A percentile compares a stretch with the other conserved stretches of the same genome.
phyloP scores from a whole-genome alignment of 35 echinoderm and acorn worm genomes.

The Hemicentrotus pulcherrimus region DNA sequence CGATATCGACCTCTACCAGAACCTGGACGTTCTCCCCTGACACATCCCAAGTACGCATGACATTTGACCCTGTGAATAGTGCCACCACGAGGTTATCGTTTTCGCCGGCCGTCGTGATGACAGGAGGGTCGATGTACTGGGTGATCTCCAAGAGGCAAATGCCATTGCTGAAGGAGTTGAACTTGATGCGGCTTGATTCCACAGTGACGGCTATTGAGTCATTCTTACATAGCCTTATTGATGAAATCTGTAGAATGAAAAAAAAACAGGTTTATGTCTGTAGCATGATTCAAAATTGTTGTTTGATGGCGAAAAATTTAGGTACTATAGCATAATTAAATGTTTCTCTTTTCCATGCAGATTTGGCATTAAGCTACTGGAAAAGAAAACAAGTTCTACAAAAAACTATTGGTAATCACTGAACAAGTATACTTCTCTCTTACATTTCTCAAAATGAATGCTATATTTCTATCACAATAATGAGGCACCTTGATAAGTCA shows the following conservation, averaged over 20 bases:
- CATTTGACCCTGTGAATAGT: conserved; percentile 86
- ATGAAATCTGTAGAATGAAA: conserved; percentile 44
- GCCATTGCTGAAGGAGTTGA: conserved; percentile 58
- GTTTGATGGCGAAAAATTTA: too few relatives aligned
- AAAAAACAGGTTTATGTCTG: neutral
- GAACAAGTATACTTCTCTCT: too few relatives aligned
- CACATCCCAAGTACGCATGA: conserved; percentile 90
- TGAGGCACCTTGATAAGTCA: too few relatives aligned
- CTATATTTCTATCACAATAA: too few relatives aligned
- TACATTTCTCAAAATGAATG: too few relatives aligned
- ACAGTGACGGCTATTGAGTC: conserved; percentile 66
- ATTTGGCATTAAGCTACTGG: too few relatives aligned
- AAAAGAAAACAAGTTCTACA: too few relatives aligned
- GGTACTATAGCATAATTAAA: too few relatives aligned
- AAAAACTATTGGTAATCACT: too few relatives aligned
- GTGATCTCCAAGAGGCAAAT: conserved; percentile 51
- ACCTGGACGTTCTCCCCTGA: conserved; percentile 33
- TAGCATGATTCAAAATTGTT: neutral
- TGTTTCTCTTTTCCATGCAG: too few relatives aligned
- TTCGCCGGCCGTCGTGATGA: conserved; percentile 69
- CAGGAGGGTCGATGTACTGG: conserved; percentile 84
- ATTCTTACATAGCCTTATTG: conserved; percentile 63
- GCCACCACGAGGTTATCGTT: conserved; percentile 76
- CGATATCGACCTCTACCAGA: conserved; percentile 52
- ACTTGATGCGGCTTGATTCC: conserved; percentile 56